A percentile compares a stretch with the other conserved stretches of the same genome.
These are phyloP conservation scores for Corapipo altera DNA, from an alignment of 2,113 vertebrate species.

Conservation along the genomic window DNA sequence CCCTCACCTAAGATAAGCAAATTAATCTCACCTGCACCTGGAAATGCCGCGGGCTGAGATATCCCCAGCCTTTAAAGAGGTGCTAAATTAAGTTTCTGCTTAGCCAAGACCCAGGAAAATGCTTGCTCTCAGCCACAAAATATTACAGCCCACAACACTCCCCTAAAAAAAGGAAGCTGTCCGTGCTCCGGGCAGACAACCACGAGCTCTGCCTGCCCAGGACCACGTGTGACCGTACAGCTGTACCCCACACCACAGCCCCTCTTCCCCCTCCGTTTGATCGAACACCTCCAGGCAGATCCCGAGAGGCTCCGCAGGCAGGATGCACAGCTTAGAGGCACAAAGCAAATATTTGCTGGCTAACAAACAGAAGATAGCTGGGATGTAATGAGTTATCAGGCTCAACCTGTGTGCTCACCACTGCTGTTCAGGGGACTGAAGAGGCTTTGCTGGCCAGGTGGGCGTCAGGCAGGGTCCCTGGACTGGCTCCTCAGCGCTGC, in stretches of 20 bases:
- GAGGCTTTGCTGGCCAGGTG: background rate
- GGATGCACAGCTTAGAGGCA: background rate
- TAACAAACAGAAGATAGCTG: background rate
- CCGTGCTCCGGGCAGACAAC: background rate
- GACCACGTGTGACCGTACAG: background rate
- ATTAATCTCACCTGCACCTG: background rate
- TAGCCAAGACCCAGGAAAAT: background rate
- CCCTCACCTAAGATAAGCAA: slow-evolving; percentile 12
- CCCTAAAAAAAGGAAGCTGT: background rate
- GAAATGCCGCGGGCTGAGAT: background rate
- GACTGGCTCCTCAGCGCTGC: fast-evolving
- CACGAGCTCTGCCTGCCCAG: background rate
- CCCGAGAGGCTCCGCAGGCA: background rate
- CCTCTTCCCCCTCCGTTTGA: background rate
- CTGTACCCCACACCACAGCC: background rate
- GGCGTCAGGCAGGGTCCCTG: background rate
- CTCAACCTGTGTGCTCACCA: background rate
- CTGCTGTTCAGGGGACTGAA: background rate
- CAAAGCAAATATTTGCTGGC: background rate
- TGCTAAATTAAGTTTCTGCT: background rate
- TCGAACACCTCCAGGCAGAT: background rate
- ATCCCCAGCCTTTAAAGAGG: background rate
- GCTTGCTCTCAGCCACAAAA: background rate
- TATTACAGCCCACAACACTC: background rate
- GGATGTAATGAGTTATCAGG: background rate